Evolutionary conservation across 2,888 invertebrate species (phyloP).

Genomic region (Bombyx huttoni): DNA sequence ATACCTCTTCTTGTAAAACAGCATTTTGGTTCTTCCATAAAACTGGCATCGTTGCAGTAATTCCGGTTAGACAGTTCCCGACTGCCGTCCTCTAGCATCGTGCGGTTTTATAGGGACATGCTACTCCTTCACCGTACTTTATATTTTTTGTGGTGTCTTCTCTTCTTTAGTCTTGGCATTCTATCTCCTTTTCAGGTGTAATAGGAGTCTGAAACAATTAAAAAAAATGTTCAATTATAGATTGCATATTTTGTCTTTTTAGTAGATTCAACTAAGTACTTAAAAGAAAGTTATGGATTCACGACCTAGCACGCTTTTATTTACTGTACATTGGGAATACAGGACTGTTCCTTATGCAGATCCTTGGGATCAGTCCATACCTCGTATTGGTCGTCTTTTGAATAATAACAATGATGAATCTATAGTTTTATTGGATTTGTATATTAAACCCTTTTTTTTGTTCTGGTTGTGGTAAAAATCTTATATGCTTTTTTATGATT

Average conservation of each 20-base stretch:
- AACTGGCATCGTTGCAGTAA: conserved; percentile 12
- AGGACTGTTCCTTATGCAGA: too few relatives aligned
- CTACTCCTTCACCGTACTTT: conserved; percentile 34
- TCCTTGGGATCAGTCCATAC: too few relatives aligned
- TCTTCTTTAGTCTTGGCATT: conserved; percentile 32
- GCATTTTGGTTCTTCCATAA: conserved; percentile 23
- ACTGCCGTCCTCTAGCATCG: conserved; percentile 29
- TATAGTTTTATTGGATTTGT: too few relatives aligned
- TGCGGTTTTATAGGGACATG: conserved; percentile 13
- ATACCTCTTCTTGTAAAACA: conserved; percentile 18
- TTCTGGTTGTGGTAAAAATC: too few relatives aligned
- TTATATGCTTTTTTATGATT: too few relatives aligned
- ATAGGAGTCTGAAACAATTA: conserved; percentile 1
- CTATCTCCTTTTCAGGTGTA: conserved; percentile 7
- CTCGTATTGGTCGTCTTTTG: too few relatives aligned
- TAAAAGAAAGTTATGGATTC: too few relatives aligned
- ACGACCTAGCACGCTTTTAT: too few relatives aligned
- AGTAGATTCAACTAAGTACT: too few relatives aligned
- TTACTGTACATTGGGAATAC: too few relatives aligned
- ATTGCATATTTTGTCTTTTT: neutral
- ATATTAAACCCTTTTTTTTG: too few relatives aligned
- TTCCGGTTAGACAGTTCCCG: conserved; percentile 18
- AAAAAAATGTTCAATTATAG: neutral
- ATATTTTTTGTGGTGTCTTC: conserved; percentile 40
- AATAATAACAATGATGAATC: too few relatives aligned